Evolutionary conservation across 2,888 invertebrate genomes (phyloP), one percentile per base, ranked within the genome.

Genomic region (Mythimna lalbum): DNA sequence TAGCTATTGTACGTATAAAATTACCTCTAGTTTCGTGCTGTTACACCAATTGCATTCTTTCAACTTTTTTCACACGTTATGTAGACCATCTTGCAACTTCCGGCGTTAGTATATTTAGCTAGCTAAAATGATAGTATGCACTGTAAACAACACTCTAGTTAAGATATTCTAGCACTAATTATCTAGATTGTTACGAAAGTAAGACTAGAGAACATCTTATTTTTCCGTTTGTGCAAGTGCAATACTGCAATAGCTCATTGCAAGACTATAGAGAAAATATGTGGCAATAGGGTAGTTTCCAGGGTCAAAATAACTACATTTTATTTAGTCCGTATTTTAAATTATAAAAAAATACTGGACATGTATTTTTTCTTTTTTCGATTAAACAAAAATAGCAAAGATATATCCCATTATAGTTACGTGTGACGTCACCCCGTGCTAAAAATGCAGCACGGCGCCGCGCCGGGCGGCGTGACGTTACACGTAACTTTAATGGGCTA

Each of bases 41-140:
- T 23, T 56, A 50, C 23, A 59, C n/a, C 27, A 14, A 61, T 55
- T 63, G 57, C 36, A 72, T 72, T 78, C 33, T 47, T 57, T 55
- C 2, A 36, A 78, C 19, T 43, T 60, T 53, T 27, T 78, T 63
- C 53, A 71, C 33, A 47, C 33, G 27, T 43, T 56, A 61, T 72
- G 27, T 43, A 50, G 43, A 56, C 50, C 53, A 56, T 19, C 33
- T 67, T 47, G 69, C 47, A 59, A 68, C 12, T 76, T 76, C 59
- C 77, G 33, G 17, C 27, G 12, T 31, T 23, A 53, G 55, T 23
- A 6, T 9, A 14, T 31, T 12, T 27, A 53, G 27, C 27, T 49
- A 9, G 47, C 19, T 49, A 43, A 43, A 43, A 43, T 17, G 1
- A 43, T 43, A 43, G 17, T 43, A 49, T 39, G 36, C 27, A 21